Base-by-base conservation (phyloP, 2,888 invertebrate genomes). In the Ormyrus pomaceus region DNA sequence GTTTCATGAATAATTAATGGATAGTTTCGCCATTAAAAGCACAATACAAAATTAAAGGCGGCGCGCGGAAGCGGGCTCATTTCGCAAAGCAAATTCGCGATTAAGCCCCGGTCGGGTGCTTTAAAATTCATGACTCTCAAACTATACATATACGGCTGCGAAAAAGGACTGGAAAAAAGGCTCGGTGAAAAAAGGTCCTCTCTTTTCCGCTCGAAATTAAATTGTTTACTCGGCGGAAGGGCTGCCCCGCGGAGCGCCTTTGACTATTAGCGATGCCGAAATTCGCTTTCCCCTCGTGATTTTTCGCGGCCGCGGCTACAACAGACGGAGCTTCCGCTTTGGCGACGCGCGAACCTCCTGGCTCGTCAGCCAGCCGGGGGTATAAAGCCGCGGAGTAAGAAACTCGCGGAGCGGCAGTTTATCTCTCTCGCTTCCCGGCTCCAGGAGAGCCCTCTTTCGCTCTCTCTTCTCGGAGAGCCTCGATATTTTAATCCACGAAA, bases 401-500 rank as follows among this genome's bases (percentile, higher is more conserved):
- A 48, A 58, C 53, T 56, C 6, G 13, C 4, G 11, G 56, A 10
- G 62, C 61, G 59, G 68, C 19, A 74, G 64, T 74, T 79, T 79
- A 74, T 19, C 19, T 19, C 19, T 79, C 74, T 74, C 68, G 11
- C 9, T n/a, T 69, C 53, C 19, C 75, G 66, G 8, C 58, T 48
- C 56, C 10, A 59, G 6, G 10, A n/a, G 50, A n/a, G 50, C 19
- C 13, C n/a, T 70, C 19, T 58, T 53, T 9, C n/a, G 1, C n/a
- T 8, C 13, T 8, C 13, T 46, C 11, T 58, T 10, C 13, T 10
- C 48, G 6, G 19, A 51, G 61, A 51, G 59, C 53, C 59, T 46
- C 75, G 79, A 76, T 79, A 72, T 82, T 79, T 79, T 76, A 82
- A 82, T 81, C 74, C 74, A 19, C 34, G 46, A 9, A 77, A 66